Conservation (phyloP, 1,140 invertebrate species). For the Chironomus tepperi region DNA sequence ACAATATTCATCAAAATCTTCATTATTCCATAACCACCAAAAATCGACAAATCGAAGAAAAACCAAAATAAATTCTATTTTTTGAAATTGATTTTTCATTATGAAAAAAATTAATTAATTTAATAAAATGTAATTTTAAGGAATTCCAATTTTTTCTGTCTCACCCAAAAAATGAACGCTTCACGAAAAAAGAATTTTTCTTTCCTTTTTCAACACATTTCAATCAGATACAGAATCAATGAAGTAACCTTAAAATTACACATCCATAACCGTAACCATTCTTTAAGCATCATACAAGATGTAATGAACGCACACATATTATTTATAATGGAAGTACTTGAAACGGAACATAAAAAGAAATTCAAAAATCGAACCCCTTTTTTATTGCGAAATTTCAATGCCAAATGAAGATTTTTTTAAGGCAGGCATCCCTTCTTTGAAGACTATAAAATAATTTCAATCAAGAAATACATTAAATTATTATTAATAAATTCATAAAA, state of each 20-base stretch:
- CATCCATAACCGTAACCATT: not conserved
- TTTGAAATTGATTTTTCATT: conserved; percentile 9
- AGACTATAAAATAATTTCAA: not conserved
- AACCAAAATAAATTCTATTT: not conserved
- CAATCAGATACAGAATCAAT: not conserved
- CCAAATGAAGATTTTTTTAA: too few relatives aligned
- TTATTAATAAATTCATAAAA: not conserved
- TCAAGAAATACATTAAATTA: conserved; percentile 9
- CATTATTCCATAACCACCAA: too few relatives aligned
- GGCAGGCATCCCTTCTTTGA: too few relatives aligned
- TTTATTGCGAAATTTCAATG: too few relatives aligned
- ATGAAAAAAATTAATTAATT: not conserved
- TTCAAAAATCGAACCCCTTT: too few relatives aligned
- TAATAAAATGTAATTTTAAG: not conserved
- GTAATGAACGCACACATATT: too few relatives aligned
- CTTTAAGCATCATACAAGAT: not conserved
- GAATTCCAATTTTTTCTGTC: not conserved
- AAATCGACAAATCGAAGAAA: not conserved
- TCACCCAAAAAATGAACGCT: not conserved
- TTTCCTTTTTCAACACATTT: not conserved
- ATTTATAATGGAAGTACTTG: too few relatives aligned
- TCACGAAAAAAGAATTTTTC: not conserved
- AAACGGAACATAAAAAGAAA: too few relatives aligned
- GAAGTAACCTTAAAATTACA: not conserved
- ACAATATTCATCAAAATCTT: too few relatives aligned